Base-by-base conservation (phyloP, 2,797 vertebrate genomes). In the Clarias platycephalus region DNA sequence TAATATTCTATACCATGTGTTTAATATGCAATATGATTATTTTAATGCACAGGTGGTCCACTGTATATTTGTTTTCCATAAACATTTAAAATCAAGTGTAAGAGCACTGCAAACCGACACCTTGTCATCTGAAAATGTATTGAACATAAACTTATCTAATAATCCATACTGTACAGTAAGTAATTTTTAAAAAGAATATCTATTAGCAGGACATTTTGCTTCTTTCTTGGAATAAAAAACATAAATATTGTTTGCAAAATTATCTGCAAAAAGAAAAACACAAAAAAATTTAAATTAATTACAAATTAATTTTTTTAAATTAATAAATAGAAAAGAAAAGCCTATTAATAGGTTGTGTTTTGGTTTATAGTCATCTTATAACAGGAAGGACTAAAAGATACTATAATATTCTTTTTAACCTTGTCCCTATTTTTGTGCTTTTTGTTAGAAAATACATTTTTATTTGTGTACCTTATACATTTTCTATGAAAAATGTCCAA, bases 1-100 rank as follows among this genome's bases (percentile, higher is more conserved):
- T 62, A 60, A 60, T 83, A 83, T 85, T 85, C 64, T 84, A 78
- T 44, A 60, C 67, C 53, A 3, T 76, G 22, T 70, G 31, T 82
- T 84, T 62, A 62, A 76, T 82, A 82, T 77, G 64, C 18, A n/a
- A 37, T 82, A 79, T 79, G 31, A 12, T 53, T 31, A 67, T 80
- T 31, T 62, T 62, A 10, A 84, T 81, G 66, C 31, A 77, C 55
- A 71, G 67, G 15, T 62, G 58, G 22, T 60, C 37, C 53, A 22
- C n/a, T 67, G 64, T 26, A 60, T 55, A 55, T 67, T 81, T 2
- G 3, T 80, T 79, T 53, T 53, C 62, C 62, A 66, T 64, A 64
- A 77, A 24, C n/a, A 66, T 53, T 80, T 80, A 24, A 80, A 18
- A 40, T 22, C 26, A 24, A 44, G 5, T 22, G 31, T 7, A 53